Percentiles rank a stretch among this genome's conserved stretches.
Evolutionary conservation across 2,888 invertebrate species (phyloP).

Genomic region (Epirrhoe alternata): DNA sequence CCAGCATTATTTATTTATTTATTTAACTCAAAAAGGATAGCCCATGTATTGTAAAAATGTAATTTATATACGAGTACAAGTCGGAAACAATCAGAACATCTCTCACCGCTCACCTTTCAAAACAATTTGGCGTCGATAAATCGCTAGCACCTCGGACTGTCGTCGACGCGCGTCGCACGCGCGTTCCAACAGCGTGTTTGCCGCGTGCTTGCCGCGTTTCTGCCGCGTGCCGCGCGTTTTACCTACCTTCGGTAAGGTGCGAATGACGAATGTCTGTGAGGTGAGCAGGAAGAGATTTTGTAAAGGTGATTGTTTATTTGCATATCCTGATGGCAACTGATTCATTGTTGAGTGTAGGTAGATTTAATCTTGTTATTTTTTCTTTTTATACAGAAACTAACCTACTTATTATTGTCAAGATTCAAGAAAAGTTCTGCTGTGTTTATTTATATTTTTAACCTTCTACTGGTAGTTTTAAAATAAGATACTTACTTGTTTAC

Average conservation of each 20-base stretch:
- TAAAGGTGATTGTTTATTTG: conserved; percentile 27
- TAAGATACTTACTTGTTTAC: too few species aligned
- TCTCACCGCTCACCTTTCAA: conserved; percentile 65
- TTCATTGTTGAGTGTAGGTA: not conserved
- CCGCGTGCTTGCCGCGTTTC: conserved; percentile 47
- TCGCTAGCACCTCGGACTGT: conserved; percentile 64
- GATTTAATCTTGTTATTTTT: not conserved
- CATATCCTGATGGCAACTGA: conserved; percentile 3
- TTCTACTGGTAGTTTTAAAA: too few species aligned
- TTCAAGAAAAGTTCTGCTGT: too few species aligned
- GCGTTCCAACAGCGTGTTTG: conserved; percentile 45
- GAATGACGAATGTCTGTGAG: conserved; percentile 64
- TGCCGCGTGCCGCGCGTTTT: conserved; percentile 42
- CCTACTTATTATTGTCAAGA: too few species aligned
- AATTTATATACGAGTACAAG: not conserved
- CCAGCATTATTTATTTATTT: too few species aligned
- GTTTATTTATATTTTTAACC: too few species aligned
- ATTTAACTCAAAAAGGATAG: too few species aligned
- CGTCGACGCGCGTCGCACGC: conserved; percentile 54
- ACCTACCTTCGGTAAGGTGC: conserved; percentile 57
- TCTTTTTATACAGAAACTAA: not conserved
- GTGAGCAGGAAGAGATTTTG: conserved; percentile 28
- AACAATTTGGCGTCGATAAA: conserved; percentile 72
- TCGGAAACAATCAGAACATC: not conserved
- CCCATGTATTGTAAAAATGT: too few species aligned